Conservation (phyloP, 2,797 vertebrate genomes). For the Takifugu ocellatus region DNA sequence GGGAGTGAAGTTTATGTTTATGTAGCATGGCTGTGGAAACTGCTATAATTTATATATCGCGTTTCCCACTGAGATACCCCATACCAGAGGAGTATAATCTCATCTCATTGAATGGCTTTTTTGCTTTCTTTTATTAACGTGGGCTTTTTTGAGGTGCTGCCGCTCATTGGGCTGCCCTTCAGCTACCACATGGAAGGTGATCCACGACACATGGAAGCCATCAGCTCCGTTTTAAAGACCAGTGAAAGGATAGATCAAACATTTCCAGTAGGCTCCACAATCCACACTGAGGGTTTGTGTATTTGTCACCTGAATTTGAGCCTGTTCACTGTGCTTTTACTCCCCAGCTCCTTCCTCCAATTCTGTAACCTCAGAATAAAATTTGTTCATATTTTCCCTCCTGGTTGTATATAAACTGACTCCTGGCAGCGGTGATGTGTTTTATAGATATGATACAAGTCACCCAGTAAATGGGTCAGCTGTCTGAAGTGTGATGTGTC, state of each 20-base stretch:
- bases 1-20: too few relatives aligned
- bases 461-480: slow-evolving; percentile 76
- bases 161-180: slow-evolving; percentile 52
- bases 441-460: slow-evolving; percentile 77
- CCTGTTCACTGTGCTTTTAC: slow-evolving; percentile 57
- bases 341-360: slow-evolving; percentile 45
- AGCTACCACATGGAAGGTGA: slow-evolving; percentile 53
- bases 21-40: not conserved
- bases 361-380: slow-evolving; percentile 58
- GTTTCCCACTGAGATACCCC: slow-evolving; percentile 46
- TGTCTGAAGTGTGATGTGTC: slow-evolving; percentile 78
- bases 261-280: slow-evolving; percentile 3
- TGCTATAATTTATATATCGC: slow-evolving; percentile 32
- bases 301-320: slow-evolving; percentile 38
- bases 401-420: slow-evolving; percentile 50
- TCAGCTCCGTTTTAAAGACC: slow-evolving; percentile 34
- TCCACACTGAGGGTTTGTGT: slow-evolving; percentile 26
- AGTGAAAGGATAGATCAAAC: slow-evolving; percentile 25
- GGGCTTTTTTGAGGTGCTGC: slow-evolving; percentile 49
- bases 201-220: slow-evolving; percentile 68
- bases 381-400: slow-evolving; percentile 76
- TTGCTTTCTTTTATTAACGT: not conserved
- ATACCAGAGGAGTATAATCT: slow-evolving; percentile 52
- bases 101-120: slow-evolving; percentile 24
- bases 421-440: slow-evolving; percentile 63